Percentiles rank a stretch among this genome's conserved stretches.
Conservation (phyloP, 2,113 vertebrate genomes). For the Burhinus bistriatus region DNA sequence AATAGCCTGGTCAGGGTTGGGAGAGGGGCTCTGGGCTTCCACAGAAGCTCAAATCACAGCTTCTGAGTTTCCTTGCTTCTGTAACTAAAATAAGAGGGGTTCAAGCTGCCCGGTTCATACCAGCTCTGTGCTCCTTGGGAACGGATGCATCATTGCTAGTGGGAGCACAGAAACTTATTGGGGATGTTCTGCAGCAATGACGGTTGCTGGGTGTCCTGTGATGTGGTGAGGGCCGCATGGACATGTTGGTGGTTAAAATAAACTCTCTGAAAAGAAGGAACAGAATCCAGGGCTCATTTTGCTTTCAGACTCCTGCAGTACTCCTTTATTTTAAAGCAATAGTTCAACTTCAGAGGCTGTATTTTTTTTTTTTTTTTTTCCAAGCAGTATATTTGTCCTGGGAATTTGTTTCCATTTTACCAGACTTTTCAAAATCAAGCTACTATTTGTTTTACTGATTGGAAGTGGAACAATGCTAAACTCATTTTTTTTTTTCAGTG, state of each 20-base stretch:
- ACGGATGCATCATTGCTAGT: not conserved
- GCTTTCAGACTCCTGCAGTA: not conserved
- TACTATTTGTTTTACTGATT: not conserved
- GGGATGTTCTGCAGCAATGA: not conserved
- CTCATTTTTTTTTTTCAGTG: not conserved
- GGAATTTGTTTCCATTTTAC: not conserved
- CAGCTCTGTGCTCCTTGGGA: not conserved
- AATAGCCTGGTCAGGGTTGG: not conserved
- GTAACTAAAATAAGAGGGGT: not conserved
- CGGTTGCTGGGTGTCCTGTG: not conserved
- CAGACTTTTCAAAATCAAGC: not conserved
- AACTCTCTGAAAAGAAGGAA: not conserved
- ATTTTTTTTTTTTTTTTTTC: no score
- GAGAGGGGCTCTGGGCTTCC: not conserved
- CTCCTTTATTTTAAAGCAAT: not conserved
- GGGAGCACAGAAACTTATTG: not conserved
- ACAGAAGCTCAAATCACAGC: not conserved
- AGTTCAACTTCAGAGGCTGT: not conserved
- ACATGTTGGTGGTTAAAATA: not conserved
- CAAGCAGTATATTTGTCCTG: not conserved
- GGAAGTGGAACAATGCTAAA: not conserved
- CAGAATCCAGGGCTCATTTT: not conserved
- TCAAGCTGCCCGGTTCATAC: not conserved
- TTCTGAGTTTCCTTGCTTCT: not conserved
- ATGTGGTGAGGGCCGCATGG: not conserved